Evolutionary conservation across 2,113 vertebrate species (phyloP).

Genomic region (Mobula birostris): DNA sequence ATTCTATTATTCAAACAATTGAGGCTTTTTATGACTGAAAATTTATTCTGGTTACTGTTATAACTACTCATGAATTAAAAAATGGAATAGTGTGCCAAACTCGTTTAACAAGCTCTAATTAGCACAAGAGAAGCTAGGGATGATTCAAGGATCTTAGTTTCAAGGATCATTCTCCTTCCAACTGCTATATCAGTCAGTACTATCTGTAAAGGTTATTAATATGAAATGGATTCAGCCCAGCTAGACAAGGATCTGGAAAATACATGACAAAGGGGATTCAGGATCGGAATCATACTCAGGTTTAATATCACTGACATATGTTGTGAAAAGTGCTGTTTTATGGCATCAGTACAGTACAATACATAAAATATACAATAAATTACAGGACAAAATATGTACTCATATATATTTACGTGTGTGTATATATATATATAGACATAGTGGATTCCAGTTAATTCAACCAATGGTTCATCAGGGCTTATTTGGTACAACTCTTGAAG

Average conservation of each 20-base stretch:
- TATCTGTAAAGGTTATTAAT: constrained; percentile 25
- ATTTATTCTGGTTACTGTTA: not conserved
- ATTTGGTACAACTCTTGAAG: too few species aligned
- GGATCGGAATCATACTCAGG: not conserved
- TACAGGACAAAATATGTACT: too few species aligned
- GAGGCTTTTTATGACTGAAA: not conserved
- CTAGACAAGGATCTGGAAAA: constrained; percentile 7
- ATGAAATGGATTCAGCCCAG: not conserved
- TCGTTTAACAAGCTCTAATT: not conserved
- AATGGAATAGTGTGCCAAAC: not conserved
- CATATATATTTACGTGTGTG: too few species aligned
- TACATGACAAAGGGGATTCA: not conserved
- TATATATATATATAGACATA: too few species aligned
- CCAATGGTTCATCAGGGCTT: too few species aligned
- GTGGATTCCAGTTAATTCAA: too few species aligned
- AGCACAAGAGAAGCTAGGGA: not conserved
- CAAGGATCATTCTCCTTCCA: not conserved
- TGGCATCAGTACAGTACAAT: too few species aligned
- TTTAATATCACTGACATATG: too few species aligned
- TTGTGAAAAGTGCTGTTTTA: too few species aligned
- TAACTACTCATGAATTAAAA: not conserved
- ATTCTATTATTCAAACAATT: not conserved
- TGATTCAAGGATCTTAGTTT: not conserved
- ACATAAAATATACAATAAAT: too few species aligned
- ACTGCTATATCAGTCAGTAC: not conserved